Evolutionary conservation across 2,797 vertebrate genomes (phyloP).

Genomic region (Margarornis squamiger): DNA sequence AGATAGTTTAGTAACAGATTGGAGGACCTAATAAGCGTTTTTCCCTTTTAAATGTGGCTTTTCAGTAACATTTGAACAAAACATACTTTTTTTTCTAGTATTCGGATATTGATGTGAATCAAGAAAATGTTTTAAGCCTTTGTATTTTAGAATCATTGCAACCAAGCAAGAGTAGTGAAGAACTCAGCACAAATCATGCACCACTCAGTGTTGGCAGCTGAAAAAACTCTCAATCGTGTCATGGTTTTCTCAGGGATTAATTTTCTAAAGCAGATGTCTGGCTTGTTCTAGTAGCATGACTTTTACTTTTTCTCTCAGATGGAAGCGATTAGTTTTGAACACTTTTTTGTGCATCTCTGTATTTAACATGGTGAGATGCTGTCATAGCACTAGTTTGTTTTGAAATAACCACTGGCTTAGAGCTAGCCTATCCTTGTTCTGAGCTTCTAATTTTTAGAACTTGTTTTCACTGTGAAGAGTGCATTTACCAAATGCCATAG

Average conservation of each 20-base stretch:
- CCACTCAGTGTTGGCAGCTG: neutral
- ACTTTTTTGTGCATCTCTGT: neutral
- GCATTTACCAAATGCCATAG: neutral
- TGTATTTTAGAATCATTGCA: neutral
- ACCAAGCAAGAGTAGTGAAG: neutral
- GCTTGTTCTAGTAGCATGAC: neutral
- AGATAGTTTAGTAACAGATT: neutral
- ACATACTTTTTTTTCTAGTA: neutral
- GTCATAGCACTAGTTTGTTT: neutral
- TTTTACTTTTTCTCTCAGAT: neutral
- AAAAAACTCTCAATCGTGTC: neutral
- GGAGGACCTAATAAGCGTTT: neutral
- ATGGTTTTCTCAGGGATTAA: neutral
- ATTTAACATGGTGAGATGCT: neutral
- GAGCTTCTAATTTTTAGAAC: neutral
- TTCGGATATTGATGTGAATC: neutral
- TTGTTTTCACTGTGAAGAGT: neutral
- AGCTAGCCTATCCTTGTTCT: neutral
- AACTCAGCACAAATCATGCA: neutral
- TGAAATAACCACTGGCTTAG: neutral
- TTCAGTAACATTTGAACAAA: neutral
- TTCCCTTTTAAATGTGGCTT: neutral
- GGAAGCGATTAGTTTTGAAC: neutral
- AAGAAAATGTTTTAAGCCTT: neutral
- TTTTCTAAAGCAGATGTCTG: conserved; percentile 21